phyloP scores from a whole-genome alignment of 2,797 vertebrate genomes.

The Macrochelys suwanniensis region DNA sequence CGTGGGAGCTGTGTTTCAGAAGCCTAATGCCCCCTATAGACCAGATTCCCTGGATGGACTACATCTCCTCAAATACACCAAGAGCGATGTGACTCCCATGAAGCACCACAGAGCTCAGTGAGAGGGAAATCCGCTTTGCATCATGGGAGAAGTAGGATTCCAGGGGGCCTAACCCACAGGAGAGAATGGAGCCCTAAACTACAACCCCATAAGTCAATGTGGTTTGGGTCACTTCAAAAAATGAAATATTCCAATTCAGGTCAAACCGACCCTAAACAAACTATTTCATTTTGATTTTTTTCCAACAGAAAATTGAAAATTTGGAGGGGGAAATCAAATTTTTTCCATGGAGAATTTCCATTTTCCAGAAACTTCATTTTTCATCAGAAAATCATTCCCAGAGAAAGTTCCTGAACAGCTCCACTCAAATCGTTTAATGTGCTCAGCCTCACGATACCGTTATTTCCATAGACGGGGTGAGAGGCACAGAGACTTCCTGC shows the following conservation, averaged over 20 bases:
- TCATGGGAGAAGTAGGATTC: neutral
- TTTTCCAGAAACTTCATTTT: neutral
- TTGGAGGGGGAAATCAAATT: neutral
- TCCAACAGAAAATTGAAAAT: neutral
- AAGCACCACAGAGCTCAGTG: neutral
- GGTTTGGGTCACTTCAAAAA: neutral
- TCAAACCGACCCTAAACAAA: neutral
- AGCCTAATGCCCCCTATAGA: neutral
- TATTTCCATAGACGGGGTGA: neutral
- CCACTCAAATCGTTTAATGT: neutral
- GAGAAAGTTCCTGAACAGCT: neutral
- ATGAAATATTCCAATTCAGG: neutral
- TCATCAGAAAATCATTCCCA: neutral
- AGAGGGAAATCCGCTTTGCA: neutral
- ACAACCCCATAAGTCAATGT: neutral
- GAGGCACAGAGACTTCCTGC: neutral
- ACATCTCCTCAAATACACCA: neutral
- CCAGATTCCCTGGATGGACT: neutral
- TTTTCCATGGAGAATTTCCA: no score
- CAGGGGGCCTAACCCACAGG: neutral
- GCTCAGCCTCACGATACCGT: neutral
- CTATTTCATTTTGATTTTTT: neutral
- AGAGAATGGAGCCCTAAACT: neutral
- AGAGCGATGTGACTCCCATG: neutral
- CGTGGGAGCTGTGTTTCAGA: neutral